Percentiles rank a stretch among this genome's conserved stretches.
These are phyloP conservation scores for Catalaphyllia jardinei DNA, from an alignment of 64 coral and sea anemone species.

Conservation along the genomic window DNA sequence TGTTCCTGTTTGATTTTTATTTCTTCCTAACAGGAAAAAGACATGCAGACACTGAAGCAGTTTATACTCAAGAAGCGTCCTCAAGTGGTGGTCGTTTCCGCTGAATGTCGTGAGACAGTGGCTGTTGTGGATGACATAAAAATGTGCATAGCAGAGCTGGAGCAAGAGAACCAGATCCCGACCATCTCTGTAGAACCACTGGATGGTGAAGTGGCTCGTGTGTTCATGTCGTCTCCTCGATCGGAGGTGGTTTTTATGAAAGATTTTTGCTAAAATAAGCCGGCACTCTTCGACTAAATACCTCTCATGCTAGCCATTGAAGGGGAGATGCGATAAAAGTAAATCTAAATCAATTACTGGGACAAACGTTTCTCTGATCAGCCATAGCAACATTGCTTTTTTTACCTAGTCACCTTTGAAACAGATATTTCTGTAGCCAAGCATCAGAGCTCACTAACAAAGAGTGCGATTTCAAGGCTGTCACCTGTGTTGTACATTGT, in stretches of 20 bases:
- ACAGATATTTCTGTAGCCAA: no score
- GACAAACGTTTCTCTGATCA: no score
- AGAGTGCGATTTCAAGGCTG: no score
- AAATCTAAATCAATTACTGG: no score
- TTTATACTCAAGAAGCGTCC: conserved; percentile 94
- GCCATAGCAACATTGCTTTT: no score
- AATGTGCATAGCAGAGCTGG: conserved; percentile 83
- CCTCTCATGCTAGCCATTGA: no score
- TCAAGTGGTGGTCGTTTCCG: conserved; percentile 86
- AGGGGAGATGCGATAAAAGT: not conserved
- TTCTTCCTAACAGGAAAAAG: conserved; percentile 73
- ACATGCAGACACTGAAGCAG: conserved; percentile 87
- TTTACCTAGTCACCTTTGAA: no score
- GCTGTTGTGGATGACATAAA: conserved; percentile 90
- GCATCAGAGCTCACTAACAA: no score
- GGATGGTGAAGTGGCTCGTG: conserved; percentile 85
- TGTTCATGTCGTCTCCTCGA: conserved; percentile 80
- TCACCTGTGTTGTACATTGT: no score
- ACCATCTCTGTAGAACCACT: conserved; percentile 86
- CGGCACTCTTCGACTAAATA: no score
- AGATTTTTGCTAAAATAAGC: no score
- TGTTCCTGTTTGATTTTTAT: no score
- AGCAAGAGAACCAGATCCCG: conserved; percentile 94
- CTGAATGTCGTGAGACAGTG: conserved; percentile 71
- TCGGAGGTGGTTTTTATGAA: conserved; percentile 59